Percentiles rank a stretch among this genome's conserved stretches.
Conservation (phyloP, 2,797 vertebrate genomes). For the Eulemur albifrons region DNA sequence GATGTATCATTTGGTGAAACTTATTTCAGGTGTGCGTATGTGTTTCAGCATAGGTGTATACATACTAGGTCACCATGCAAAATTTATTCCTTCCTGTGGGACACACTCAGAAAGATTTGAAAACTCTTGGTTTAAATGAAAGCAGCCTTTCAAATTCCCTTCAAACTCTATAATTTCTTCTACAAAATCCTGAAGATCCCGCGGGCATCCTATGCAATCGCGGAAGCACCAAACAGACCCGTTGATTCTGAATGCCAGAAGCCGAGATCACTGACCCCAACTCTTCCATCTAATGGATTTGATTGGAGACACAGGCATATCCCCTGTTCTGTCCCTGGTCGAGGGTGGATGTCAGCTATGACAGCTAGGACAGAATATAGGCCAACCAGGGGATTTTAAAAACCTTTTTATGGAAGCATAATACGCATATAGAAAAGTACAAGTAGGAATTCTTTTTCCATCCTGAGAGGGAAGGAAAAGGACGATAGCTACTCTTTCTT, state of each 20-base stretch:
- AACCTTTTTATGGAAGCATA: not conserved
- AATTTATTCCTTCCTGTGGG: conserved; percentile 3
- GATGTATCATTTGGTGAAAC: not conserved
- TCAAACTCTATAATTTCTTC: not conserved
- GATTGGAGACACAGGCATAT: not conserved
- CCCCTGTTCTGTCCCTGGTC: not conserved
- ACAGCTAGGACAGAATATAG: not conserved
- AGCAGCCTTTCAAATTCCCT: not conserved
- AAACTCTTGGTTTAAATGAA: conserved; percentile 49
- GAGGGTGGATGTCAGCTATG: not conserved
- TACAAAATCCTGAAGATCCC: not conserved
- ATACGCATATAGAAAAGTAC: not conserved
- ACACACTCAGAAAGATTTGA: not conserved
- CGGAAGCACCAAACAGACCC: not conserved
- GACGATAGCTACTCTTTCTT: not conserved
- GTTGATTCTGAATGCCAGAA: not conserved
- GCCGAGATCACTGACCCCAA: not conserved
- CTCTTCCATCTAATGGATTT: not conserved
- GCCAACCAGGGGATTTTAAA: not conserved
- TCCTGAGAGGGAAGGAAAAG: not conserved
- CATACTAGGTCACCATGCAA: not conserved
- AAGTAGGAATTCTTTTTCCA: conserved; percentile 3
- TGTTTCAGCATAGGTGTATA: not conserved
- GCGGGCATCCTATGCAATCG: not conserved
- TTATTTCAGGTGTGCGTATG: not conserved